Percentiles rank a stretch among this genome's conserved stretches.
Evolutionary conservation across 37 sponge, comb jelly and placozoan genomes (phyloP).

Genomic region (Ephydatia muelleri): DNA sequence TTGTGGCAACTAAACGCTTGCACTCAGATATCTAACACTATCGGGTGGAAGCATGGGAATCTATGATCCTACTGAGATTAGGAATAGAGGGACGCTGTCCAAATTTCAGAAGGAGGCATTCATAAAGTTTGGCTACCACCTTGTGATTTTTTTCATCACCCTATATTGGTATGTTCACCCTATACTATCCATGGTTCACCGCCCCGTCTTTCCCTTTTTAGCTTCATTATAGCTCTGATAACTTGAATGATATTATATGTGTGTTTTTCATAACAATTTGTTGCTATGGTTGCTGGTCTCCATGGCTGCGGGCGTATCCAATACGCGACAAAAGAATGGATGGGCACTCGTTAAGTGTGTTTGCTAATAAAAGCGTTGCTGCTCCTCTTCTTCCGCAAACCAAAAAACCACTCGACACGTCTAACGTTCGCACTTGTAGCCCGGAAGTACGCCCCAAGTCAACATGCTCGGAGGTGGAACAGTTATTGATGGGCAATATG

Average conservation of each 20-base stretch:
- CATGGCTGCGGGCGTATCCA: neutral
- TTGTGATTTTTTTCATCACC: constrained; percentile 73
- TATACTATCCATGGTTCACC: neutral
- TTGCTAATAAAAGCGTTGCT: constrained; percentile 23
- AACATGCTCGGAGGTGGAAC: neutral
- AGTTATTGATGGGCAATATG: constrained; percentile 6
- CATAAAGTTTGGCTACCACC: constrained; percentile 80
- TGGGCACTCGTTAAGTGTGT: constrained; percentile 31
- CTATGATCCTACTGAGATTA: constrained; percentile 92
- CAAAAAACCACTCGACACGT: neutral
- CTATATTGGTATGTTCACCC: constrained; percentile 74
- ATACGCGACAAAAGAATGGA: neutral
- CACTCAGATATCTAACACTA: constrained; percentile 74
- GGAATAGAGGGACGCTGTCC: constrained; percentile 74
- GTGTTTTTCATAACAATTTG: constrained; percentile 18
- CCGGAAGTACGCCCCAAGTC: neutral
- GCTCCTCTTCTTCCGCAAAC: constrained; percentile 14
- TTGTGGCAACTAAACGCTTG: neutral
- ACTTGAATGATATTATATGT: neutral
- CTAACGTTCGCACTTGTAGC: neutral
- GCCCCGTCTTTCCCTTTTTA: neutral
- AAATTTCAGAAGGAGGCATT: constrained; percentile 78
- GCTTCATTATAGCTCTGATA: neutral
- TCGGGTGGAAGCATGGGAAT: constrained; percentile 76
- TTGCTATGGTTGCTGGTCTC: neutral